Evolutionary conservation across 2,113 vertebrate genomes (phyloP).

Genomic region (Scolopax mira): DNA sequence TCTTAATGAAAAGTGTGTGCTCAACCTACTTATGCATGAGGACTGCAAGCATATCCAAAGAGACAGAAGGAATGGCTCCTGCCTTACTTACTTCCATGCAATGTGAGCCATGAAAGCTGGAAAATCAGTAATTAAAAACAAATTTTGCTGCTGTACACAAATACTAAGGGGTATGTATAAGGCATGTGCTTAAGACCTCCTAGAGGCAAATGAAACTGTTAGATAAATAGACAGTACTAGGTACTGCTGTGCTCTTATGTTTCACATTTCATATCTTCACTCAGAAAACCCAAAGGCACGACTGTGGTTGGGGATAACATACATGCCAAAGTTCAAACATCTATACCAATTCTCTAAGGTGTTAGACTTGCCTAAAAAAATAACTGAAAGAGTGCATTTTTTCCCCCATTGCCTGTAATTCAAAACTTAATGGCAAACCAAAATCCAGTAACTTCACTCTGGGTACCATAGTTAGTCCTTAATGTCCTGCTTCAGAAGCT

Average conservation of each 20-base stretch:
- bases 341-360: not conserved
- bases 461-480: not conserved
- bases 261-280: not conserved
- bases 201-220: not conserved
- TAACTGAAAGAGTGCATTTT: not conserved
- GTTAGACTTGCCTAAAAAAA: not conserved
- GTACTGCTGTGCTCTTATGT: not conserved
- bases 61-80: not conserved
- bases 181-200: not conserved
- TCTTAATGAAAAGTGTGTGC: rapidly evolving
- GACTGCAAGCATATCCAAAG: not conserved
- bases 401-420: not conserved
- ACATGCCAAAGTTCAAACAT: not conserved
- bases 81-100: not conserved
- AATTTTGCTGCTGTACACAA: not conserved
- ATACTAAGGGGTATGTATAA: not conserved
- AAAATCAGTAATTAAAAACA: not conserved
- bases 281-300: not conserved
- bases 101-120: not conserved
- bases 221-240: not conserved
- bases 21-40: not conserved
- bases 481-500: not conserved
- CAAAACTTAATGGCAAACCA: not conserved
- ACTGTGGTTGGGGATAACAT: not conserved
- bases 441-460: not conserved